A percentile compares a stretch with the other conserved stretches of the same genome.
phyloP scores from a whole-genome alignment of 1,140 invertebrate genomes.

The Temnothorax longispinosus region DNA sequence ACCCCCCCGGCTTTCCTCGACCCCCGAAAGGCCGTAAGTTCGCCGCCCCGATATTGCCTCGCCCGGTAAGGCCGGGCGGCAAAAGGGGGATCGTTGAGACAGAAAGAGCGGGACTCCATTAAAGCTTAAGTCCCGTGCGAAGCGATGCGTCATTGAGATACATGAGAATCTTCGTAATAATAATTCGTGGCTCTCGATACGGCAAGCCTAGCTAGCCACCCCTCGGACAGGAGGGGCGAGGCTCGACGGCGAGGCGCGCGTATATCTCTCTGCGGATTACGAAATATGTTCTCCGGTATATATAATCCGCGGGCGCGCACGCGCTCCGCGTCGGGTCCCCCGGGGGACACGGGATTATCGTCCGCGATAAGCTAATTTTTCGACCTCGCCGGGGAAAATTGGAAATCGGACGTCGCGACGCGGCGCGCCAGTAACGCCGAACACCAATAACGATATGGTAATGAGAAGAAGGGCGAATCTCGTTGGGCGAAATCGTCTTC shows the following conservation, averaged over 20 bases:
- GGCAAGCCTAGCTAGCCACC: not conserved
- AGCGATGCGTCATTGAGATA: conserved; percentile 84
- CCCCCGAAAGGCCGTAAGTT: conserved; percentile 6
- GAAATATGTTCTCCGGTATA: conserved; percentile 82
- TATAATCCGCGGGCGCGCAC: conserved; percentile 79
- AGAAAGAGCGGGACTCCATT: conserved; percentile 79
- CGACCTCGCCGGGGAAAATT: conserved; percentile 61
- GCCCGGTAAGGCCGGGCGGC: not conserved
- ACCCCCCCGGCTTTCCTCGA: not conserved
- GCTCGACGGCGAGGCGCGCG: conserved; percentile 40
- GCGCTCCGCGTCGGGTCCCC: conserved; percentile 72
- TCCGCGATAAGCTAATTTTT: conserved; percentile 84
- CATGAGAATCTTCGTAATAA: conserved; percentile 82
- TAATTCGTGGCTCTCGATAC: conserved; percentile 77
- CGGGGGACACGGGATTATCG: conserved; percentile 80
- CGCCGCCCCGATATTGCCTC: not conserved
- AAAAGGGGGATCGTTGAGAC: conserved; percentile 1
- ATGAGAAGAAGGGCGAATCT: conserved; percentile 51
- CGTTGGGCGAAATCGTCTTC: conserved; percentile 2
- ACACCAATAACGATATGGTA: conserved; percentile 70
- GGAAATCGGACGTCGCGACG: conserved; percentile 61
- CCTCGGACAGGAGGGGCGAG: not conserved
- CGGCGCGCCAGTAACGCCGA: conserved; percentile 52
- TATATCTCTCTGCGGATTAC: conserved; percentile 80
- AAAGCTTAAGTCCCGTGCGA: conserved; percentile 85